phyloP scores from a whole-genome alignment of 2,113 vertebrate genomes.

The Nannobrachium achirus region DNA sequence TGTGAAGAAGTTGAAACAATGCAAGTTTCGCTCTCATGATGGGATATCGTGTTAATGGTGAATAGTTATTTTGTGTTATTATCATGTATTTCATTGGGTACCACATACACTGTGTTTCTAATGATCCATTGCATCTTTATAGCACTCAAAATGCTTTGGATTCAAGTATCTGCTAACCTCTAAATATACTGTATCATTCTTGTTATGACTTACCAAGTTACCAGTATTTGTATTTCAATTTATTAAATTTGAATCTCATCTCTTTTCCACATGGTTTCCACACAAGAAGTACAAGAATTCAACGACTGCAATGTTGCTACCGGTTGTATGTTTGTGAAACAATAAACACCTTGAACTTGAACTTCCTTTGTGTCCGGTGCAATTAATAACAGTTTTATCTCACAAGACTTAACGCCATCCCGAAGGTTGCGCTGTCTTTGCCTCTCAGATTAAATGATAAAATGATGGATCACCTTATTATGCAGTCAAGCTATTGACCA shows the following conservation, averaged over 20 bases:
- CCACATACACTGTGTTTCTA: no score
- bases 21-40: background rate
- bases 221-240: no score
- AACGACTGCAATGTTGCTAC: no score
- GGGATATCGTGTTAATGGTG: background rate
- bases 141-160: background rate
- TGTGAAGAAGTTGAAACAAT: no score
- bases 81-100: background rate
- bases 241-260: no score
- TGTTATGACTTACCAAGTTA: no score
- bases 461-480: conserved; percentile 26
- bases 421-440: background rate
- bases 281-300: no score
- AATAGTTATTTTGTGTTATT: background rate
- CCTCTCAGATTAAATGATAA: conserved; percentile 29
- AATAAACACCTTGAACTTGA: background rate
- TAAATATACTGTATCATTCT: no score
- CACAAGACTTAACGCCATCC: background rate
- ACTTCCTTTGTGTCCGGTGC: no score
- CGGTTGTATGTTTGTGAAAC: no score
- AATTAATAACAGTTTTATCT: background rate
- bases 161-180: background rate
- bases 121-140: background rate
- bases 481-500: conserved; percentile 13
- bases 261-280: no score